These are phyloP conservation scores for Microtus californicus DNA, from an alignment of 2,797 vertebrate genomes.

Conservation along the genomic window DNA sequence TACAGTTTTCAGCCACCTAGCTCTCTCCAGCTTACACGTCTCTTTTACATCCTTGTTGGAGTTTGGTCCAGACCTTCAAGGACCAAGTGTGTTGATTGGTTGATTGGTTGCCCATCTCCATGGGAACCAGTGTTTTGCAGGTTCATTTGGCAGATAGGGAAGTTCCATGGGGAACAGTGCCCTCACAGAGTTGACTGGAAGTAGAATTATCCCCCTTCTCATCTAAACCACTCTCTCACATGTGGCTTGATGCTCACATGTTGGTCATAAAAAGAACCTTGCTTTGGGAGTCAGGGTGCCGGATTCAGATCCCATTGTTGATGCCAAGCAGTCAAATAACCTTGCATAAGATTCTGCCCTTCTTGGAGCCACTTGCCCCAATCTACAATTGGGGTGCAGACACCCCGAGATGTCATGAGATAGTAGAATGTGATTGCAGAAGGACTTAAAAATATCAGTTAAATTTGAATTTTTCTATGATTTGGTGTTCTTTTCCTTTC, in stretches of 20 bases:
- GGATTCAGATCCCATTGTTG: constrained; percentile 41
- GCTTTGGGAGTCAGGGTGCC: not conserved
- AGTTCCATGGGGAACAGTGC: not conserved
- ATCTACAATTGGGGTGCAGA: not conserved
- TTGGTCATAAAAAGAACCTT: not conserved
- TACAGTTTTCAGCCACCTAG: not conserved
- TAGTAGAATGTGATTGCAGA: not conserved
- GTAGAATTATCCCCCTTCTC: not conserved
- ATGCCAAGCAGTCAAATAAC: constrained; percentile 65
- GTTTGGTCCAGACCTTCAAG: not conserved
- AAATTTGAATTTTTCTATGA: not conserved
- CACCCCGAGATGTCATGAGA: not conserved
- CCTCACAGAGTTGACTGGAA: not conserved
- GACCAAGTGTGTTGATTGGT: not conserved
- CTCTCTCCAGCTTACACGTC: not conserved
- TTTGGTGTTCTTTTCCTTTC: not conserved
- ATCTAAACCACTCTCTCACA: not conserved
- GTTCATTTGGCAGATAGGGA: not conserved
- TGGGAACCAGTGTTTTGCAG: not conserved
- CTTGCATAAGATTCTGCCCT: constrained; percentile 62
- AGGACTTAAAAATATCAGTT: not conserved
- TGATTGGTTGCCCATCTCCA: rapidly evolving
- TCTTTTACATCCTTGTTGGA: not conserved
- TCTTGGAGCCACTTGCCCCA: not conserved
- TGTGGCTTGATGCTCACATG: not conserved